Base-by-base conservation (phyloP, 1,140 invertebrate genomes). In the Cepaea nemoralis region DNA sequence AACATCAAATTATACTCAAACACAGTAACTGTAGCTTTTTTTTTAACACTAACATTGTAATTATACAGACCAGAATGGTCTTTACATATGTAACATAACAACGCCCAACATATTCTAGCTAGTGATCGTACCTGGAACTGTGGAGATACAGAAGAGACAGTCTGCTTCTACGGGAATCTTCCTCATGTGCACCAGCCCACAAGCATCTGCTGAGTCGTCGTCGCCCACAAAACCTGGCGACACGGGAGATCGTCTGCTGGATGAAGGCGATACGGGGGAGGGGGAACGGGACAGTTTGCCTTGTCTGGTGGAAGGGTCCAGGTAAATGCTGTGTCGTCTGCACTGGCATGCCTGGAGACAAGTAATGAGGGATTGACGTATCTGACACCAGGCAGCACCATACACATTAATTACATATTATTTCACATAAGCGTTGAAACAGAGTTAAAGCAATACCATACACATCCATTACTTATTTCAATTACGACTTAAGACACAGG, bases 61-160 rank as follows among this genome's bases (percentile, higher is more conserved):
- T n/a, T n/a, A n/a, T n/a, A n/a, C n/a, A n/a, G n/a, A n/a, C n/a
- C n/a, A n/a, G n/a, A n/a, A n/a, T n/a, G n/a, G n/a, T n/a, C n/a
- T n/a, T n/a, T n/a, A n/a, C n/a, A n/a, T n/a, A n/a, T n/a, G n/a
- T n/a, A n/a, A n/a, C n/a, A n/a, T n/a, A n/a, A n/a, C n/a, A n/a
- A n/a, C n/a, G n/a, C n/a, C n/a, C n/a, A n/a, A n/a, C n/a, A n/a
- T n/a, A n/a, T n/a, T n/a, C n/a, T n/a, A n/a, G n/a, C 14, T 3
- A 31, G 8, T 16, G 5, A 22, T 59, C 5, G 10, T n/a, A 94
- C 97, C 97, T 89, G 97, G 95, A 76, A 98, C 95, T n/a, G 97
- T 98, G 10, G 97, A 98, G 90, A 97, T 99, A 22, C 95, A 95
- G 40, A 80, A 80, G 27, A 80, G 45, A n/a, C 78, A 71, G 45